Base-by-base conservation (phyloP, 2,797 vertebrate genomes). In the Gobio occitaniae region DNA sequence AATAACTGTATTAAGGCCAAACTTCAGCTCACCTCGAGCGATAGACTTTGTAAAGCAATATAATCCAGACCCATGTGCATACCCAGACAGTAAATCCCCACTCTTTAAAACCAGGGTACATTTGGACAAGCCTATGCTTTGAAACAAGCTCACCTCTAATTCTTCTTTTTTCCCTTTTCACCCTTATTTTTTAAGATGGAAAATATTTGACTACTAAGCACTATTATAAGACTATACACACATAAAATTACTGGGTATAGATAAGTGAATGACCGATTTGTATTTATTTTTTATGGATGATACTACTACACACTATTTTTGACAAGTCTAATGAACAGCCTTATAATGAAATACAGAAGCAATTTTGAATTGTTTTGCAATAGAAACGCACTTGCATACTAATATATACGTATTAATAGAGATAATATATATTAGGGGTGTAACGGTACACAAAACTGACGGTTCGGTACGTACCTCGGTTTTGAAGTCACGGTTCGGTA, bases 1-100 rank as follows among this genome's bases (percentile, higher is more conserved):
- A 80, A 81, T 78, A 15, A 65, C 65, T 80, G 66, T 52, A 89
- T 86, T 83, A 85, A 78, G 56, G 80, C 47, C 74, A 86, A 80
- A 80, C 41, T 50, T 74, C 44, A 77, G 15, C 56, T 54, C 54
- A 59, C 9, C 44, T 74, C 32, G 21, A 63, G 74, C 25, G 10
- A 76, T 29, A 54, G 59, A 66, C 75, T 29, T 48, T 7, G 38
- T n/a, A 69, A 65, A n/a, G n/a, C 38, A 47, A 65, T 71, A 41
- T 56, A 66, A 36, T 69, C n/a, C 41, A 77, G 25, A 52, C 8
- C 44, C 71, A 65, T 65, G 44, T 11, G 47, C 80, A 75, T 41
- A 66, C 54, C 56, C 69, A 48, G 52, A 68, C 25, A 7, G 66
- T 66, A 63, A 82, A 78, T 71, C 80, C 72, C 12, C 50, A 29